A percentile compares a stretch with the other conserved stretches of the same genome.
phyloP scores from a whole-genome alignment of 2,888 invertebrate species.

The Torymus tubicola region DNA sequence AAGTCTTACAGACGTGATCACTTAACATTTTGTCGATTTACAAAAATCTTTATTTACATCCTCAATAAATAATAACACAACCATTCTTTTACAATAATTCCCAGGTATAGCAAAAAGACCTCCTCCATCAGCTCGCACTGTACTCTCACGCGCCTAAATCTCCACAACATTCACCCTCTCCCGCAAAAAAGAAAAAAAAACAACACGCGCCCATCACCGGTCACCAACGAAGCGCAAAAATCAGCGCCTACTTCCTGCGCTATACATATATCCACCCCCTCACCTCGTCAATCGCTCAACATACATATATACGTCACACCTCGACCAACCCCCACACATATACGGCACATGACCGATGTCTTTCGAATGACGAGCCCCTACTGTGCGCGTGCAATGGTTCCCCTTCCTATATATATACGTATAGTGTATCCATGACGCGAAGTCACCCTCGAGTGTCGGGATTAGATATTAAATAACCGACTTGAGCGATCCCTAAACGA shows the following conservation, averaged over 20 bases:
- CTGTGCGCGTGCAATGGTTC: conserved; percentile 33
- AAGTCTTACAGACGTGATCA: too few relatives aligned
- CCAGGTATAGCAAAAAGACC: too few relatives aligned
- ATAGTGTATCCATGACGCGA: conserved; percentile 66
- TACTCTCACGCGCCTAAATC: neutral
- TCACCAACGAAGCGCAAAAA: neutral
- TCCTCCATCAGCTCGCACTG: neutral
- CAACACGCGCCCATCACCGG: too few relatives aligned
- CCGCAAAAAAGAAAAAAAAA: conserved; percentile 5
- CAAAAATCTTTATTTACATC: too few relatives aligned
- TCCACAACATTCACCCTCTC: conserved; percentile 1
- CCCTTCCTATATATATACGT: too few relatives aligned
- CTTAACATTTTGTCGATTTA: too few relatives aligned
- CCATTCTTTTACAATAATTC: too few relatives aligned
- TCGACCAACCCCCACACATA: too few relatives aligned
- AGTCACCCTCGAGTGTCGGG: conserved; percentile 71
- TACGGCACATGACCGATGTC: conserved; percentile 31
- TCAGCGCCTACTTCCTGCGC: conserved; percentile 26
- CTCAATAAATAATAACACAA: too few relatives aligned
- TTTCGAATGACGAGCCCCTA: conserved; percentile 27
- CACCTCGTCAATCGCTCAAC: too few relatives aligned
- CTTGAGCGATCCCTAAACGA: conserved; percentile 58
- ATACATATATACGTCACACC: too few relatives aligned
- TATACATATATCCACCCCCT: too few relatives aligned
- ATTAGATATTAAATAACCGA: conserved; percentile 76